A percentile compares a stretch with the other conserved stretches of the same genome.
Conservation (phyloP, 92 coral and sea anemone genomes). For the Metridium senile region DNA sequence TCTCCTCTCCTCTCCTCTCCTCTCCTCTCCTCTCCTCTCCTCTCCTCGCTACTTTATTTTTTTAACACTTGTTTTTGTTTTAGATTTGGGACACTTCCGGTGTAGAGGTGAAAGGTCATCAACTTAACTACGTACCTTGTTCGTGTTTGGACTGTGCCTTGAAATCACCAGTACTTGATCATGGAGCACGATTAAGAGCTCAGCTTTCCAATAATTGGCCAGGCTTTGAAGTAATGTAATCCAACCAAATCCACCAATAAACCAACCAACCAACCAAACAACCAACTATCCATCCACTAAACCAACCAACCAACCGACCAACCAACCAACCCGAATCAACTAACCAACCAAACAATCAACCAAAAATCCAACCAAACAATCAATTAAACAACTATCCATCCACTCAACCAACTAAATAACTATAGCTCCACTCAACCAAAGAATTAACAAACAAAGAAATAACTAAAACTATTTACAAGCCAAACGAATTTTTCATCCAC, state of each 20-base stretch:
- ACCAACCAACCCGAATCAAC: background rate
- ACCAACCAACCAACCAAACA: background rate
- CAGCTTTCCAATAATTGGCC: conserved; percentile 32
- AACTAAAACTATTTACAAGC: background rate
- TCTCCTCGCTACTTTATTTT: background rate
- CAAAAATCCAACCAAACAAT: too few species aligned
- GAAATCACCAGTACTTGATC: background rate
- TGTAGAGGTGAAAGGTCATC: conserved; percentile 2
- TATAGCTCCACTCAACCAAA: background rate
- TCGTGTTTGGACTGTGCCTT: background rate
- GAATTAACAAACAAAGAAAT: background rate
- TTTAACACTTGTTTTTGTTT: background rate
- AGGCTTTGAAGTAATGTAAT: conserved; percentile 27
- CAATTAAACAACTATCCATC: too few species aligned
- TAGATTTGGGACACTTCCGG: conserved; percentile 3
- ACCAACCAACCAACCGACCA: background rate
- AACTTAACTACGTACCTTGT: background rate
- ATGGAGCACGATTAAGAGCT: conserved; percentile 29
- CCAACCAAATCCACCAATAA: background rate
- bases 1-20: too few species aligned
- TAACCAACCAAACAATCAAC: too few species aligned
- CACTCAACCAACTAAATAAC: too few species aligned
- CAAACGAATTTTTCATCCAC: background rate
- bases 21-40: background rate
- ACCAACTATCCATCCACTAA: background rate